Evolutionary conservation across 1,140 invertebrate species (phyloP).

Genomic region (Sycobia sp.): DNA sequence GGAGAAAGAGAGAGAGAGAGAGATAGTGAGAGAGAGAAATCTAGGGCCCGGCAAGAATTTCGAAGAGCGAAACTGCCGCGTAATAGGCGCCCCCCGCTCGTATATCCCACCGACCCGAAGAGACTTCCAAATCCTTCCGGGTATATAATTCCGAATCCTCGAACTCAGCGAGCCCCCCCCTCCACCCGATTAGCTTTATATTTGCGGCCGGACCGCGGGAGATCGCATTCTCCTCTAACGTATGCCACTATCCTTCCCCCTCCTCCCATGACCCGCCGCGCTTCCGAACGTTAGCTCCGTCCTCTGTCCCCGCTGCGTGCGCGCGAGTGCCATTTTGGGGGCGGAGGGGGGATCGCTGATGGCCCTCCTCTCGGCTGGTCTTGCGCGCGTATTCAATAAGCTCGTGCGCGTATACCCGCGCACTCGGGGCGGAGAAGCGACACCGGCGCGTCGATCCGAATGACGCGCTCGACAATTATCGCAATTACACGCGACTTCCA

Average conservation of each 20-base stretch:
- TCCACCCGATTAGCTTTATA: slow-evolving; percentile 59
- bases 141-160: slow-evolving; percentile 45
- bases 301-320: too few relatives aligned
- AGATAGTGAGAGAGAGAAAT: too few relatives aligned
- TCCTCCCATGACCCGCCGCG: too few relatives aligned
- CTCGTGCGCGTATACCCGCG: too few relatives aligned
- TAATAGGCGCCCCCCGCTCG: slow-evolving; percentile 29
- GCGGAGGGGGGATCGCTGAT: slow-evolving; percentile 54
- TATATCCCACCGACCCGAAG: background rate
- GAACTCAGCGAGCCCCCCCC: too few relatives aligned
- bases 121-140: slow-evolving; percentile 44
- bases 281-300: too few relatives aligned
- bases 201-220: slow-evolving; percentile 45
- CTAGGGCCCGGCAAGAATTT: background rate
- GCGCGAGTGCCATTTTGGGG: slow-evolving; percentile 44
- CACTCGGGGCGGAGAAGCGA: background rate
- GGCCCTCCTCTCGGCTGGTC: too few relatives aligned
- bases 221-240: slow-evolving; percentile 8
- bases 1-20: background rate
- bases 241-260: background rate
- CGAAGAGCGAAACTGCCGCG: background rate
- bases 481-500: slow-evolving; percentile 10
- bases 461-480: slow-evolving; percentile 11
- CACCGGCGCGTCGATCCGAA: background rate
- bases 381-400: too few relatives aligned